Percentiles rank a stretch among this genome's conserved stretches.
phyloP scores from a whole-genome alignment of 1,140 invertebrate genomes.

The Hyles vespertilio region DNA sequence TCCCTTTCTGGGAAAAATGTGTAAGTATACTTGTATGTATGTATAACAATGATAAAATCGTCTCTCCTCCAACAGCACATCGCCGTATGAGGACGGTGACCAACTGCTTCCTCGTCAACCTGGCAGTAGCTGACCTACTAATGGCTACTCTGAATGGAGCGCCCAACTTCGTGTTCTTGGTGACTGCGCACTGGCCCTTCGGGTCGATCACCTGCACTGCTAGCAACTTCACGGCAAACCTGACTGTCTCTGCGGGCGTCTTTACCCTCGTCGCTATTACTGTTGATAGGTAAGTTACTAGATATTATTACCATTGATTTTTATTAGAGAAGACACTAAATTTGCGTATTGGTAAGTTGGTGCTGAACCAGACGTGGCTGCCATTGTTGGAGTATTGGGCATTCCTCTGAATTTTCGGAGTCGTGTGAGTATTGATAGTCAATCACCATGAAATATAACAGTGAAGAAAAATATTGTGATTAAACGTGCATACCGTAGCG shows the following conservation, averaged over 20 bases:
- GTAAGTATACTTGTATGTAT: not conserved
- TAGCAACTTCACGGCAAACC: conserved; percentile 91
- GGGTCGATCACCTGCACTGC: conserved; percentile 88
- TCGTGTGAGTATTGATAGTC: no score
- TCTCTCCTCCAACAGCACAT: conserved; percentile 76
- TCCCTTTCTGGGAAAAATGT: not conserved
- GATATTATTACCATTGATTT: not conserved
- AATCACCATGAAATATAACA: no score
- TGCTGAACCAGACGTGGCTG: no score
- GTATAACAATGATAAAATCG: not conserved
- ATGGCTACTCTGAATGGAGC: conserved; percentile 94
- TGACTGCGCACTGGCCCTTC: conserved; percentile 89
- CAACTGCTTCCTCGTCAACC: conserved; percentile 95
- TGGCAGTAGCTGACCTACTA: conserved; percentile 92
- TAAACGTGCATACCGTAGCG: no score
- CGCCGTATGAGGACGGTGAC: conserved; percentile 95
- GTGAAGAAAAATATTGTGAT: no score
- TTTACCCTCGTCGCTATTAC: conserved; percentile 91
- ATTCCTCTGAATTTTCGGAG: no score
- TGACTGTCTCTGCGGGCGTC: conserved; percentile 90
- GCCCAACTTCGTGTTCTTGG: conserved; percentile 94
- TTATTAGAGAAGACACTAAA: not conserved
- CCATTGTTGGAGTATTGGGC: no score
- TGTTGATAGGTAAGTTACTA: conserved; percentile 81
- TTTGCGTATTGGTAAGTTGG: no score